A percentile compares a stretch with the other conserved stretches of the same genome.
phyloP scores from a whole-genome alignment of 1,140 invertebrate species.

The Drosophila prosaltans region DNA sequence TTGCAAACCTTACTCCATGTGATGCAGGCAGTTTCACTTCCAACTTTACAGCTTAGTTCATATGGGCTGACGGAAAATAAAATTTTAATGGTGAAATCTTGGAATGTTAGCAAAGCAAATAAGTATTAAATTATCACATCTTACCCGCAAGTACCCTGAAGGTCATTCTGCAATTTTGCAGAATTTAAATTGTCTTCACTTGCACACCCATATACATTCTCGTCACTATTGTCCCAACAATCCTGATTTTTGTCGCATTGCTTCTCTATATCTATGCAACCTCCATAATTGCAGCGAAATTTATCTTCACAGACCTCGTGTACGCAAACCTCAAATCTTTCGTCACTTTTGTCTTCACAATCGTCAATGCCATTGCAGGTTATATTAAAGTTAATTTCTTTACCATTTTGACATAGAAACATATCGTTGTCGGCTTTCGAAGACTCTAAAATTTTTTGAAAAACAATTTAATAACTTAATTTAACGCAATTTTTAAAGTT shows the following conservation, averaged over 20 bases:
- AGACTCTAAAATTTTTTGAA: not conserved
- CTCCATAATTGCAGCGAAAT: slow-evolving; percentile 44
- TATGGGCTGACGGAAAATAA: not conserved
- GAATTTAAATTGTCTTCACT: not conserved
- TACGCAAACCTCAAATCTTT: slow-evolving; percentile 73
- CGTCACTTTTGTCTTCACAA: slow-evolving; percentile 89
- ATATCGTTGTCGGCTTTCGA: not conserved
- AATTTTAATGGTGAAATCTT: too few species aligned
- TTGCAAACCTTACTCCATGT: slow-evolving; percentile 60
- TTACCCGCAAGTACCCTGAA: slow-evolving; percentile 29
- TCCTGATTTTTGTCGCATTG: slow-evolving; percentile 18
- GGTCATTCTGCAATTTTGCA: not conserved
- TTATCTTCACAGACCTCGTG: not conserved
- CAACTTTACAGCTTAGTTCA: slow-evolving; percentile 6
- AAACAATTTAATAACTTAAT: too few species aligned
- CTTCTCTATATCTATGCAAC: not conserved
- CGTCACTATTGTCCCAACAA: slow-evolving; percentile 44
- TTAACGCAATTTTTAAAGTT: too few species aligned
- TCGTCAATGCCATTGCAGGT: slow-evolving; percentile 81
- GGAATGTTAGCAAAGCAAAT: too few species aligned
- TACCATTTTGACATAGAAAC: slow-evolving; percentile 18
- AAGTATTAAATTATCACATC: not conserved
- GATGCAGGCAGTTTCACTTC: slow-evolving; percentile 25
- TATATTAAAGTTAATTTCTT: not conserved
- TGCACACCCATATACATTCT: slow-evolving; percentile 25